A percentile compares a stretch with the other conserved stretches of the same genome.
These are phyloP conservation scores for Grapholita molesta DNA, from an alignment of 1,140 invertebrate genomes.

Conservation along the genomic window DNA sequence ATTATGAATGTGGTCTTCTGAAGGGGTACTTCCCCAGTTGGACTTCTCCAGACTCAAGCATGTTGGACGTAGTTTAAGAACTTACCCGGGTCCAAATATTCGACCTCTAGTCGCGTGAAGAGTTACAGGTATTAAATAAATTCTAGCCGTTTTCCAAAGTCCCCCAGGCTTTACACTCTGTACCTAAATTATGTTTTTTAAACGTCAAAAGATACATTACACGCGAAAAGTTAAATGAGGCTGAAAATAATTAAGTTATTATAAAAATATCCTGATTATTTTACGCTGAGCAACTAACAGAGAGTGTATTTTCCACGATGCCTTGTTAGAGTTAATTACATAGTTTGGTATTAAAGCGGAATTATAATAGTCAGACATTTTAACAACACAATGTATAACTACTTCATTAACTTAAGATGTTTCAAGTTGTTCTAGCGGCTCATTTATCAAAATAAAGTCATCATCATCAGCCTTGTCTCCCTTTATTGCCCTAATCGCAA, in stretches of 20 bases:
- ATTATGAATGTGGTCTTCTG: too few species aligned
- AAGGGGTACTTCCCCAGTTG: too few species aligned
- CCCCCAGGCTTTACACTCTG: neutral
- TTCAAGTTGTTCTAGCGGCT: too few species aligned
- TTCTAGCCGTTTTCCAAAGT: neutral
- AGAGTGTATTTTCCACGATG: neutral
- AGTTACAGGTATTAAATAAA: too few species aligned
- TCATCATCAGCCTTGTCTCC: too few species aligned
- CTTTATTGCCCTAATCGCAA: too few species aligned
- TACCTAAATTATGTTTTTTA: neutral
- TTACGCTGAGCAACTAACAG: neutral
- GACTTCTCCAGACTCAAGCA: too few species aligned
- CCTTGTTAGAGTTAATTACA: neutral
- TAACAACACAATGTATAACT: neutral
- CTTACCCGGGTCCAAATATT: too few species aligned
- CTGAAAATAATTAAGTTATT: conserved; percentile 10
- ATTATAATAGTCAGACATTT: neutral
- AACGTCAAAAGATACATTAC: conserved; percentile 8
- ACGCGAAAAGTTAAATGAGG: conserved; percentile 4
- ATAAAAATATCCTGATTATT: neutral
- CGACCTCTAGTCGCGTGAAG: too few species aligned
- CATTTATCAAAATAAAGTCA: too few species aligned
- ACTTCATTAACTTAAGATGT: neutral
- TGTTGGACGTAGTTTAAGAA: too few species aligned
- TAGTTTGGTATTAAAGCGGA: neutral